phyloP scores from a whole-genome alignment of 2,797 vertebrate genomes.

The Anisognathus igniventris region DNA sequence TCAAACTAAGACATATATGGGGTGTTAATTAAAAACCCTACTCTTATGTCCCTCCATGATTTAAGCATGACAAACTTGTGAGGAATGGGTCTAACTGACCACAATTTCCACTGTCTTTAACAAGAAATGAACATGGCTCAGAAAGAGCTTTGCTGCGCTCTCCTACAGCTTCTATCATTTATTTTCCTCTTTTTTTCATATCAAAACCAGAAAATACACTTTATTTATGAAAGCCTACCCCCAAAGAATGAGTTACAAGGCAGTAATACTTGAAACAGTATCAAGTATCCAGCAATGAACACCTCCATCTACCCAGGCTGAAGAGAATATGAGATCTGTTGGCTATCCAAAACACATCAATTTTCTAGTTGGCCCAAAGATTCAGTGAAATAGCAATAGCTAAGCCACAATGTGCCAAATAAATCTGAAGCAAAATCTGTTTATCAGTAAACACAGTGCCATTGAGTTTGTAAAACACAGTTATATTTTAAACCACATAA shows the following conservation, averaged over 20 bases:
- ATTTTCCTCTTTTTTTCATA: not conserved
- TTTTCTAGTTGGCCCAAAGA: not conserved
- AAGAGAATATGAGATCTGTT: not conserved
- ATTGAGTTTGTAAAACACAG: not conserved
- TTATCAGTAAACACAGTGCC: not conserved
- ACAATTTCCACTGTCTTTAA: not conserved
- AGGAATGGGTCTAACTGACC: not conserved
- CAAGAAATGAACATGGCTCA: not conserved
- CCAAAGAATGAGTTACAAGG: not conserved
- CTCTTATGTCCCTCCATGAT: not conserved
- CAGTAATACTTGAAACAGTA: not conserved
- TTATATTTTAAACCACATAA: not conserved
- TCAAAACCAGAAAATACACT: not conserved
- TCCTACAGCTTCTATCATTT: not conserved
- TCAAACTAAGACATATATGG: not conserved
- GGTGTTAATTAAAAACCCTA: not conserved
- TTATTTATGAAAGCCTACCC: not conserved
- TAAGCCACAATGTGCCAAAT: not conserved
- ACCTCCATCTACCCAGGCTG: not conserved
- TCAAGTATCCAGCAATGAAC: not conserved
- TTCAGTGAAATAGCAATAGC: not conserved
- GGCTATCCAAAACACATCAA: not conserved
- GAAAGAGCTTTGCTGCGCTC: not conserved
- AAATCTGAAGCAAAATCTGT: not conserved
- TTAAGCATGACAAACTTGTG: not conserved